Evolutionary conservation across 2,888 invertebrate genomes (phyloP), one percentile per base, ranked within the genome.

Genomic region (Nebria brevicollis): DNA sequence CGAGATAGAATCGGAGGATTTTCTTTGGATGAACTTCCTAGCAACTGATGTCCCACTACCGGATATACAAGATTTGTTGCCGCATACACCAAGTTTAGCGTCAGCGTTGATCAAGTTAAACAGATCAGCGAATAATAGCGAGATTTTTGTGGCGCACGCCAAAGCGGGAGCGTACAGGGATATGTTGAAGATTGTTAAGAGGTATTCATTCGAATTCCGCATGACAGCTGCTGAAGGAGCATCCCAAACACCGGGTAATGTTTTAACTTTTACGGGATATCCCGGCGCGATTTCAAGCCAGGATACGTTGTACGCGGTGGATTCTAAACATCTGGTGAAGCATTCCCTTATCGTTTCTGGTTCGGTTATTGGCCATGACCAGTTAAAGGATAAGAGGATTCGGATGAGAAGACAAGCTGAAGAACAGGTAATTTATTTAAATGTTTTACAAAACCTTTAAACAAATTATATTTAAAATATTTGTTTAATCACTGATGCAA

Each of bases 151-250:
- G 20, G 94, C 95, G 0, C 97, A 97, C 86, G 95, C 95, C 86
- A 94, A 95, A 2, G 96, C 95, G 88, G 94, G 93, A 86, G 91
- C 91, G 93, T 94, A 80, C 41, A 10, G 80, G 3, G 80, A 80
- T 43, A 97, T 97, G 97, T 90, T 96, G 82, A 92, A 96, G 81
- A 92, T 97, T 64, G 90, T 96, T 86, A 97, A 97, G 88, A 93
- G 93, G 81, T 97, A 97, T 90, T 94, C 94, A 85, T 93, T 98
- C 77, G 93, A 93, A 82, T 96, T 93, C 87, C 95, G 94, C 84
- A 88, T 90, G 75, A 91, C 92, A 11, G 89, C 91, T 2, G 89
- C 89, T 74, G 86, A 87, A 72, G 89, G 90, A 73, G 89, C 90
- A 15, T 88, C 89, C 15, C 87, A 91, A 2, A 92, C 95, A 26